Evolutionary conservation across 2,113 vertebrate genomes (phyloP).

Genomic region (Cygnus atratus): DNA sequence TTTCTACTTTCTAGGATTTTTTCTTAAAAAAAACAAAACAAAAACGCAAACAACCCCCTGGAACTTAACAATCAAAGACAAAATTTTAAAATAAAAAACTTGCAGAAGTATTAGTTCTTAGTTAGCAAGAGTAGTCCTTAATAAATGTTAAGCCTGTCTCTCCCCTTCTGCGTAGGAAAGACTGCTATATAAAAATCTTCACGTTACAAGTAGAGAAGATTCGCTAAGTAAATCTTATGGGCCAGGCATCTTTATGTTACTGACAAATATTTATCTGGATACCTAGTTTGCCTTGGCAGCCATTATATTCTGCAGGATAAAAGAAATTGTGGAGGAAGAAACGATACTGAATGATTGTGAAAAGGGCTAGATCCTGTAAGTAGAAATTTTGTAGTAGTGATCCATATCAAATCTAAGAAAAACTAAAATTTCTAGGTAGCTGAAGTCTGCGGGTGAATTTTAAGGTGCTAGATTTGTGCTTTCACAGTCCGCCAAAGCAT

Average conservation of each 20-base stretch:
- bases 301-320: background rate
- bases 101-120: background rate
- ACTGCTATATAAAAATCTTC: background rate
- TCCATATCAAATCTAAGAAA: background rate
- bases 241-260: background rate
- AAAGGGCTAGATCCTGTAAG: background rate
- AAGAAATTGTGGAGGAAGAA: background rate
- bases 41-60: background rate
- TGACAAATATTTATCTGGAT: background rate
- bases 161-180: background rate
- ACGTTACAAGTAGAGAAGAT: background rate
- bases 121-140: background rate
- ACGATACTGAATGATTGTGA: background rate
- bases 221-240: background rate
- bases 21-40: background rate
- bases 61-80: background rate
- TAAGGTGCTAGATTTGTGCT: background rate
- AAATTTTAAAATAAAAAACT: background rate
- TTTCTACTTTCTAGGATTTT: background rate
- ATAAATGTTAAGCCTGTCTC: background rate
- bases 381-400: background rate
- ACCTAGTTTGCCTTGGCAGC: slow-evolving; percentile 22
- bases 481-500: background rate
- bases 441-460: background rate
- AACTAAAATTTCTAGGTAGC: background rate